These are phyloP conservation scores for Scarus forsteni DNA, from an alignment of 2,797 vertebrate species.

Conservation along the genomic window DNA sequence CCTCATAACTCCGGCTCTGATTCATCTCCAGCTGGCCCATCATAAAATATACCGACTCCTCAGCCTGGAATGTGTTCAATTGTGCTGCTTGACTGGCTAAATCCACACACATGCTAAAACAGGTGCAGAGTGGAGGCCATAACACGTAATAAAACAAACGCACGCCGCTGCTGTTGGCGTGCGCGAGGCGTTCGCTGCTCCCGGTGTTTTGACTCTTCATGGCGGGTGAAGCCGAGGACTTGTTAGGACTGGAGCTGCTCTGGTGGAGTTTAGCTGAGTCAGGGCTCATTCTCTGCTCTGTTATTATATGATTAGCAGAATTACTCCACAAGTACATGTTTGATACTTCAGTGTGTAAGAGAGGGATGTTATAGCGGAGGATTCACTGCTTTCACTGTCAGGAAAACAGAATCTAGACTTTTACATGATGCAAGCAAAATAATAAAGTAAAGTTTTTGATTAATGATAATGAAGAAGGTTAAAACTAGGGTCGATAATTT, in stretches of 20 bases:
- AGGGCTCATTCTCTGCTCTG: constrained; percentile 38
- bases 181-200: neutral
- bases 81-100: neutral
- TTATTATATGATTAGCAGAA: constrained; percentile 58
- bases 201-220: neutral
- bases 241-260: constrained; percentile 49
- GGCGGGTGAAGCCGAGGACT: constrained; percentile 23
- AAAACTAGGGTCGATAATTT: too few relatives aligned
- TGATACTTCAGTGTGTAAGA: too few relatives aligned
- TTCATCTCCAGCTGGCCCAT: neutral
- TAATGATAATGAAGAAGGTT: too few relatives aligned
- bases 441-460: too few relatives aligned
- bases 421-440: too few relatives aligned
- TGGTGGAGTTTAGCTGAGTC: constrained; percentile 54
- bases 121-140: neutral
- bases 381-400: too few relatives aligned
- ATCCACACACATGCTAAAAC: neutral
- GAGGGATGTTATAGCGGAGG: too few relatives aligned
- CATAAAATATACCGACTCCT: neutral
- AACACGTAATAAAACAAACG: neutral
- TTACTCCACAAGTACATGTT: constrained; percentile 15
- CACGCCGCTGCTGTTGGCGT: neutral
- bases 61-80: neutral
- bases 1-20: neutral
- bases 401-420: too few relatives aligned